Percentiles rank a stretch among this genome's conserved stretches.
These are phyloP conservation scores for Phylloscopus trochilus DNA, from an alignment of 2,113 vertebrate species.

Conservation along the genomic window DNA sequence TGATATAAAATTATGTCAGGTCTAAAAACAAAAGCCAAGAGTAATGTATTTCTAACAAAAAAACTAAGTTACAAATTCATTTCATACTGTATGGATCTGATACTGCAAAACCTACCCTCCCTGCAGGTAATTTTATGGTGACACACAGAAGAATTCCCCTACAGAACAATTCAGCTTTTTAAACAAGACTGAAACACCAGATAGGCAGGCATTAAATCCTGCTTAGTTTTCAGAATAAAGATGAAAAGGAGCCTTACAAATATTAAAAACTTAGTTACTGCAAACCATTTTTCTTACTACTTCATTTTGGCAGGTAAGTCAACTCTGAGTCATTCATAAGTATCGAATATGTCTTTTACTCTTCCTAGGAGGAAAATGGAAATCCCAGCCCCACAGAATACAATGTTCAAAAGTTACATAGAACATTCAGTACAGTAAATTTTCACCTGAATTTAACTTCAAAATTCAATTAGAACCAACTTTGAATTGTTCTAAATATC, in stretches of 20 bases:
- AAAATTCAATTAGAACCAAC: background rate
- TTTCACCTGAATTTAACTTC: background rate
- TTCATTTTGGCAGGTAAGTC: background rate
- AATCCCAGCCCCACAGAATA: background rate
- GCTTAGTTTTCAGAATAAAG: background rate
- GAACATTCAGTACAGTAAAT: background rate
- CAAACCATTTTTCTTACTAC: background rate
- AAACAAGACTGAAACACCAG: background rate
- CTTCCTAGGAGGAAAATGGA: background rate
- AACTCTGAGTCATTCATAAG: background rate
- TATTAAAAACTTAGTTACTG: background rate
- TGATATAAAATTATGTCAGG: background rate
- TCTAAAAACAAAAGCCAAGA: background rate
- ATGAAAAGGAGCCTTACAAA: background rate
- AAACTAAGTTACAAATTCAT: background rate
- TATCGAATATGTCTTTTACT: background rate
- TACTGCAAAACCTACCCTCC: background rate
- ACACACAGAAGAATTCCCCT: background rate
- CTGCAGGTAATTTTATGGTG: background rate
- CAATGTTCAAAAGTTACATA: background rate
- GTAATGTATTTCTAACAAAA: background rate
- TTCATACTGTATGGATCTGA: background rate
- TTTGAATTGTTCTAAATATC: background rate
- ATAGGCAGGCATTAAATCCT: background rate
- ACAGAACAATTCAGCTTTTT: background rate